These are phyloP conservation scores for Leptopterna dolabrata DNA, from an alignment of 2,888 invertebrate species.

Conservation along the genomic window DNA sequence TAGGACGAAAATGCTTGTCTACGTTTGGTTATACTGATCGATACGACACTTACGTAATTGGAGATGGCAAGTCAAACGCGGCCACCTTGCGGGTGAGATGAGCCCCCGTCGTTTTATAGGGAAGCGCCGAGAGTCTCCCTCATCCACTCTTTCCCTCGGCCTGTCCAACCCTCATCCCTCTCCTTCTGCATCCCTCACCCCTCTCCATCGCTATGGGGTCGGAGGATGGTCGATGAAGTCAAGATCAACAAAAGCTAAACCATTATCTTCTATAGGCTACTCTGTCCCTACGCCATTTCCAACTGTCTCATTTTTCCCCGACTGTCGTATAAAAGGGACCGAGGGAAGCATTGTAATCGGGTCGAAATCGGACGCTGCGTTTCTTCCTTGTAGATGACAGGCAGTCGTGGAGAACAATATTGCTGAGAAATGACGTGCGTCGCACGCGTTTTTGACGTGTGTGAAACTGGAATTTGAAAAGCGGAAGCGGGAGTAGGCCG, in stretches of 20 bases:
- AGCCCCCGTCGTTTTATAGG: not conserved
- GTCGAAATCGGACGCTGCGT: not conserved
- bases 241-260: conserved; percentile 29
- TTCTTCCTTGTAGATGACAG: not conserved
- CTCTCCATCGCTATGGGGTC: not conserved
- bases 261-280: conserved; percentile 27
- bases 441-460: not conserved
- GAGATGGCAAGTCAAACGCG: conserved; percentile 11
- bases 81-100: not conserved
- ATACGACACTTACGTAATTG: conserved; percentile 47
- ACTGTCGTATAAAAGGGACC: conserved; percentile 3
- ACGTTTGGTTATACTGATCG: conserved; percentile 10
- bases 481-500: too few relatives aligned
- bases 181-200: not conserved
- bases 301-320: conserved; percentile 27
- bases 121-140: not conserved
- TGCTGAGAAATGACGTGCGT: not conserved
- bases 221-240: conserved; percentile 30
- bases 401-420: not conserved
- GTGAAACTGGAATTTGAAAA: too few relatives aligned
- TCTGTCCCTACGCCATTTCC: conserved; percentile 15
- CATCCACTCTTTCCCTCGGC: not conserved
- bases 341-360: conserved; percentile 19
- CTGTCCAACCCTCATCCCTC: not conserved
- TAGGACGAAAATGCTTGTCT: not conserved